Conservation (phyloP, 2,113 vertebrate genomes). For the Phycodurus eques region DNA sequence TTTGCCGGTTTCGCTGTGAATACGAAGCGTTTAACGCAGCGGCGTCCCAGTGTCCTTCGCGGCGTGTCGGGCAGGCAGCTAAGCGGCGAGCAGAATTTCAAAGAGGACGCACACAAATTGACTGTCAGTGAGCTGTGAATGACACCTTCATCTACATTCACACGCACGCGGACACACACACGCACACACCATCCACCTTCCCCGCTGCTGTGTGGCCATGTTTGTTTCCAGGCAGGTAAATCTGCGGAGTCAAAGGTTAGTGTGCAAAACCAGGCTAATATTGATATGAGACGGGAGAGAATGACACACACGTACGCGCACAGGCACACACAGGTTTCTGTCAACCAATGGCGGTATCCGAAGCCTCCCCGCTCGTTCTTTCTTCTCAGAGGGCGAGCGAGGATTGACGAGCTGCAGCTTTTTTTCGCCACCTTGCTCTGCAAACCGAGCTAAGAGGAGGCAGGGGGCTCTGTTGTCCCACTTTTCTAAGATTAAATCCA, state of each 20-base stretch:
- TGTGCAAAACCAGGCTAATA: constrained; percentile 35
- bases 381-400: neutral
- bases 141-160: constrained; percentile 59
- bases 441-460: too few species aligned
- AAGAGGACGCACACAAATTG: constrained; percentile 8
- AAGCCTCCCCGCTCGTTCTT: neutral
- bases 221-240: constrained; percentile 49
- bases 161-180: neutral
- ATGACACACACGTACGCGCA: neutral
- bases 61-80: neutral
- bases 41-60: constrained; percentile 2
- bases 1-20: neutral
- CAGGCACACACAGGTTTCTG: neutral
- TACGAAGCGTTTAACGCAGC: neutral
- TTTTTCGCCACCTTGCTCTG: too few species aligned
- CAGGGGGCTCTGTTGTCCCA: too few species aligned
- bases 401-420: neutral
- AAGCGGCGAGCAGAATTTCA: constrained; percentile 9
- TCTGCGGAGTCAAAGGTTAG: constrained; percentile 43
- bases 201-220: constrained; percentile 1
- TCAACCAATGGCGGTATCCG: neutral
- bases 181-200: neutral
- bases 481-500: too few species aligned
- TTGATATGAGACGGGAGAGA: constrained; percentile 40
- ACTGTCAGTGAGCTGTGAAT: constrained; percentile 63